A percentile compares a stretch with the other conserved stretches of the same genome.
Conservation (phyloP, 2,113 vertebrate species). For the Eurystomus gularis region DNA sequence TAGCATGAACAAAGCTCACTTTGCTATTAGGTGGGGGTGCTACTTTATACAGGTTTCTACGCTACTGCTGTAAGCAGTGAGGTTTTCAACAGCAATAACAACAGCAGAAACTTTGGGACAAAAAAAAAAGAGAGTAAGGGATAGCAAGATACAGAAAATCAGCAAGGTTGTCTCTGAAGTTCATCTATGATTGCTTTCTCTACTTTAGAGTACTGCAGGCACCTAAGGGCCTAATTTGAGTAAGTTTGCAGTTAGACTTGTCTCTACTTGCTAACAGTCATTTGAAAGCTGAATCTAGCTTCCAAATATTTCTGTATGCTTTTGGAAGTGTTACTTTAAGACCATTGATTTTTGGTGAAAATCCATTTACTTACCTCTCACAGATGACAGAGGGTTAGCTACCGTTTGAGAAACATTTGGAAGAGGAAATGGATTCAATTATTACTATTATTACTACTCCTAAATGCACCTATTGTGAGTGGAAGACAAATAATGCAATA, state of each 20-base stretch:
- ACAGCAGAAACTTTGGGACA: neutral
- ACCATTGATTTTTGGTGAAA: neutral
- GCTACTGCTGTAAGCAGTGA: neutral
- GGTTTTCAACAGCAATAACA: neutral
- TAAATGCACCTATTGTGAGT: neutral
- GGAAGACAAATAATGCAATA: neutral
- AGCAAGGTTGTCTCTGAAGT: neutral
- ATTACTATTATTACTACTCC: neutral
- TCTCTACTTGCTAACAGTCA: neutral
- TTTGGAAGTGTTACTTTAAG: neutral
- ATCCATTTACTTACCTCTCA: constrained; percentile 29
- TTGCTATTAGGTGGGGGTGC: neutral
- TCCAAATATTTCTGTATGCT: neutral
- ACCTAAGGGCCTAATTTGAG: neutral
- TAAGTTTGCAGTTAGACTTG: neutral
- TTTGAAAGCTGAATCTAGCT: neutral
- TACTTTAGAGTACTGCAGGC: neutral
- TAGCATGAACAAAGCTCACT: neutral
- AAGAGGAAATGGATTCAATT: constrained; percentile 31
- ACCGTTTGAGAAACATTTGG: constrained; percentile 38
- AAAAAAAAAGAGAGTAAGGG: neutral
- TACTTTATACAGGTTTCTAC: neutral
- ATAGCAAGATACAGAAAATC: neutral
- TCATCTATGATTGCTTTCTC: neutral
- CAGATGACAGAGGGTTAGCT: neutral